Evolutionary conservation across 2,797 vertebrate species (phyloP).

Genomic region (Hoplostethus mediterraneus): DNA sequence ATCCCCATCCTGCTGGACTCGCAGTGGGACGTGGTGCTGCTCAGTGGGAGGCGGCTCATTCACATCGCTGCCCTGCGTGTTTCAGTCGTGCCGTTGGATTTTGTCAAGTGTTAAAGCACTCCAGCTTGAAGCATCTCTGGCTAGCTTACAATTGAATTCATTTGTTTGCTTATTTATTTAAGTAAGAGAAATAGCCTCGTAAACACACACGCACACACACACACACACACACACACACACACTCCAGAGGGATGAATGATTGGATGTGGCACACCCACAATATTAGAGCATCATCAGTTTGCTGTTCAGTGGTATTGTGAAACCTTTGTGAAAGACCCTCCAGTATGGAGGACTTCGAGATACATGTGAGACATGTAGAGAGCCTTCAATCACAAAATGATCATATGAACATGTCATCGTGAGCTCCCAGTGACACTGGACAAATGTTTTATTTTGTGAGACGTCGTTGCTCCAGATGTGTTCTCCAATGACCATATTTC

Average conservation of each 20-base stretch:
- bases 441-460: background rate
- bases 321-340: slow-evolving; percentile 19
- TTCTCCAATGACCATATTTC: background rate
- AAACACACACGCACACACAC: background rate
- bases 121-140: slow-evolving; percentile 33
- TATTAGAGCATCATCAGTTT: slow-evolving; percentile 19
- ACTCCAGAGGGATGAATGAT: slow-evolving; percentile 43
- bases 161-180: slow-evolving; percentile 29
- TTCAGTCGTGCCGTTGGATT: slow-evolving; percentile 32
- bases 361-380: background rate
- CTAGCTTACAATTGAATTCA: slow-evolving; percentile 22
- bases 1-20: slow-evolving; percentile 55
- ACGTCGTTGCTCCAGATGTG: background rate
- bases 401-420: slow-evolving; percentile 1
- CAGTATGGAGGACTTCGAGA: background rate
- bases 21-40: slow-evolving; percentile 57
- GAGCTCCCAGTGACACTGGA: background rate
- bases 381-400: background rate
- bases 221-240: slow-evolving; percentile 12
- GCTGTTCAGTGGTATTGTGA: slow-evolving; percentile 5
- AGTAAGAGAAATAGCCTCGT: slow-evolving; percentile 27
- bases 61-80: slow-evolving; percentile 55
- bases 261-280: slow-evolving; percentile 34
- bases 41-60: slow-evolving; percentile 53
- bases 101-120: slow-evolving; percentile 21